Evolutionary conservation across 2,113 vertebrate species (phyloP).

Genomic region (Hucho hucho): DNA sequence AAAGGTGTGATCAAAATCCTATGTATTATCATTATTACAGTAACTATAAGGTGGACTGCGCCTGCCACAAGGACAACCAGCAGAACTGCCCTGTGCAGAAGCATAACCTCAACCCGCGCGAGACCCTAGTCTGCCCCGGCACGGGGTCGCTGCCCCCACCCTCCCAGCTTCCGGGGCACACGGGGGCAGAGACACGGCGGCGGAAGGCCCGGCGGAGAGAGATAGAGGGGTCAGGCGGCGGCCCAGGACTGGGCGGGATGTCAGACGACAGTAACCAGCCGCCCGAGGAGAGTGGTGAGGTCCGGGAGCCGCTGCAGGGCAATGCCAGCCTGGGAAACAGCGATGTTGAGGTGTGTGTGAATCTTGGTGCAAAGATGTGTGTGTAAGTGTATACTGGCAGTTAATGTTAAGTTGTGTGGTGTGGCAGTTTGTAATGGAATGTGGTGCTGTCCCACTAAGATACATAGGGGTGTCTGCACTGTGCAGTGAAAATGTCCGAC

Average conservation of each 20-base stretch:
- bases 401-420: not conserved
- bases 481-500: too few relatives aligned
- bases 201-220: slow-evolving; percentile 91
- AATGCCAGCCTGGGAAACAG: slow-evolving; percentile 22
- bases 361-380: not conserved
- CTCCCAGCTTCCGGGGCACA: slow-evolving; percentile 72
- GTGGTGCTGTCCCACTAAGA: not conserved
- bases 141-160: slow-evolving; percentile 73
- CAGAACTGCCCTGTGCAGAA: slow-evolving; percentile 98
- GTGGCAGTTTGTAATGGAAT: not conserved
- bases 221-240: slow-evolving; percentile 71
- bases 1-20: not conserved
- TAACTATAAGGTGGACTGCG: slow-evolving; percentile 99
- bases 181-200: slow-evolving; percentile 91
- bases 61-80: slow-evolving; percentile 96
- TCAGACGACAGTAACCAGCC: slow-evolving; percentile 79
- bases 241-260: slow-evolving; percentile 67
- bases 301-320: slow-evolving; percentile 65
- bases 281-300: slow-evolving; percentile 70
- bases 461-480: not conserved
- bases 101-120: slow-evolving; percentile 86
- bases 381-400: not conserved
- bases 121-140: slow-evolving; percentile 59
- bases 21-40: slow-evolving; percentile 61
- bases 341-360: slow-evolving; percentile 83